A percentile compares a stretch with the other conserved stretches of the same genome.
Conservation (phyloP, 2,113 vertebrate genomes). For the Chitala chitala region DNA sequence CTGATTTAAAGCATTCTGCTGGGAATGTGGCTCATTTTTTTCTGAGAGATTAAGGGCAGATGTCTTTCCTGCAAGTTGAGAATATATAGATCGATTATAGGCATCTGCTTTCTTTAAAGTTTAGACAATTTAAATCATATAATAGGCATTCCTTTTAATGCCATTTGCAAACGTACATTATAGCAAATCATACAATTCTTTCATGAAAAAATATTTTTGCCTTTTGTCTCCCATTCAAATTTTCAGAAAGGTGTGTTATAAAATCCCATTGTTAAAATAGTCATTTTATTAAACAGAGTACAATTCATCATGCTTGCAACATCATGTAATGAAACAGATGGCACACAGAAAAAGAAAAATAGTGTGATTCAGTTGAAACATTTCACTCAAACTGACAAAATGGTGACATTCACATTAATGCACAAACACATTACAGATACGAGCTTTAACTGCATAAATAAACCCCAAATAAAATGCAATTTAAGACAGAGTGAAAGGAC, state of each 20-base stretch:
- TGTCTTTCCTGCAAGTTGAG: neutral
- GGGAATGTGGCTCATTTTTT: constrained; percentile 11
- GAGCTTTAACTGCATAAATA: constrained; percentile 7
- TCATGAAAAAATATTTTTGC: neutral
- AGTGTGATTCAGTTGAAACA: neutral
- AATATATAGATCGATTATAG: neutral
- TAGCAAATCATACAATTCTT: neutral
- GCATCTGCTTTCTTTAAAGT: neutral
- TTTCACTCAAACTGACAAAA: neutral
- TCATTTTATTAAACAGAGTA: too few species aligned
- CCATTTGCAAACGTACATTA: neutral
- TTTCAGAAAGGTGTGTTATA: neutral
- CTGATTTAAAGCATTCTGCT: constrained; percentile 4
- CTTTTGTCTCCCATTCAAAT: neutral
- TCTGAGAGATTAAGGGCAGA: neutral
- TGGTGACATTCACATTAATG: constrained; percentile 4
- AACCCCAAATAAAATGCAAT: constrained; percentile 32
- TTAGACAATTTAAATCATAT: neutral
- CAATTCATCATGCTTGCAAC: neutral
- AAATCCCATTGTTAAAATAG: neutral
- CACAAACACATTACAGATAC: neutral
- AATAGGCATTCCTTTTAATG: neutral
- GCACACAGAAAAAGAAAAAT: neutral
- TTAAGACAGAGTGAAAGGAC: constrained; percentile 14
- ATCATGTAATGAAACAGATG: neutral